Evolutionary conservation across 2,888 invertebrate genomes (phyloP), one percentile per base, ranked within the genome.

Genomic region (Notodonta dromedarius): DNA sequence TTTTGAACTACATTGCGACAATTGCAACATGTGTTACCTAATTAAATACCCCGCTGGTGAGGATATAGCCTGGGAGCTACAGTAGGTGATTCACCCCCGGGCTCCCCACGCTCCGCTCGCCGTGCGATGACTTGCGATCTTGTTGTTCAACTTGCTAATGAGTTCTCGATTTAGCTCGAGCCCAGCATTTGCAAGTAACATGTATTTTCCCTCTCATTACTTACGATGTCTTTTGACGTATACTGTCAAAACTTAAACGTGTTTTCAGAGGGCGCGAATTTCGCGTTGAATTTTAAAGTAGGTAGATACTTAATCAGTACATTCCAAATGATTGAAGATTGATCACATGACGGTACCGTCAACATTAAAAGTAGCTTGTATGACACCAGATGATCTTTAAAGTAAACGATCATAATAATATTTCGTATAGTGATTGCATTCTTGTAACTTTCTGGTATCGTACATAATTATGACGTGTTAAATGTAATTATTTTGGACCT

Each of bases 101-200:
- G 52, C n/a, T 57, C 66, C 62, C 70, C 62, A 61, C 53, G 55
- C 51, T 13, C 63, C 59, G 69, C 60, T 69, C 51, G 65, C 76
- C 68, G 73, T 79, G 79, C 82, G 80, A 87, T 88, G 88, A 89
- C 88, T 89, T 86, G 88, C 87, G 81, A 81, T 83, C 80, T 79
- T 84, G 84, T 87, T 88, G 87, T 88, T 88, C 84, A 85, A 88
- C 87, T 88, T 88, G 85, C 88, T 89, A 89, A 89, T 88, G 88
- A 89, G 88, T 87, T 88, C 85, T 85, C 84, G 84, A 88, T 88
- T 84, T 84, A 84, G 80, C 82, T 77, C 74, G 73, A 79, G 77
- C 74, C 76, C 73, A 76, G 74, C 74, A 75, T 83, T 83, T 81
- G 78, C 77, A 82, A 85, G 78, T 82, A 75, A 74, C 77, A 80